These are phyloP conservation scores for Keiferia lycopersicella DNA, from an alignment of 2,888 invertebrate species.

Conservation along the genomic window DNA sequence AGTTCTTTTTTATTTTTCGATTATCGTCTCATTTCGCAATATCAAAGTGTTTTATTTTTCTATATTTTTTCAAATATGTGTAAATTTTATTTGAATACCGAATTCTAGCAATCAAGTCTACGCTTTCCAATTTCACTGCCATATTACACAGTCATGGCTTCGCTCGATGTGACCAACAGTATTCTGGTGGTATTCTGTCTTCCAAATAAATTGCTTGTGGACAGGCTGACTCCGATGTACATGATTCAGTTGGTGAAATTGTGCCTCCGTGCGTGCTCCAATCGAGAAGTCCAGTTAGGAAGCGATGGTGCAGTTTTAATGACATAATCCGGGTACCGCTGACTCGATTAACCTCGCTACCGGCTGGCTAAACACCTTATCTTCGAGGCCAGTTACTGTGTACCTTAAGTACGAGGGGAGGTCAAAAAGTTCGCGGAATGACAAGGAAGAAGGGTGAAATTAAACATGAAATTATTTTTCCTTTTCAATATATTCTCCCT, in stretches of 20 bases:
- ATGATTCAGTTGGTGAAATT: constrained; percentile 17
- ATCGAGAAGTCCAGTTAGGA: constrained; percentile 58
- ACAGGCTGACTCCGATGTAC: constrained; percentile 13
- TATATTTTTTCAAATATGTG: not conserved
- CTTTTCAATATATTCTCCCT: too few species aligned
- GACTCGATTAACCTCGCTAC: constrained; percentile 70
- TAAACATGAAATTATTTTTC: too few species aligned
- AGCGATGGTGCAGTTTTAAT: constrained; percentile 74
- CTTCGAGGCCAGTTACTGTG: constrained; percentile 52
- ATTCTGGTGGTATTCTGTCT: not conserved
- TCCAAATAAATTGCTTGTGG: constrained; percentile 14
- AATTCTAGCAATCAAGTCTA: too few species aligned
- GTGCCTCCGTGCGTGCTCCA: not conserved
- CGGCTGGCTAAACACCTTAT: constrained; percentile 60
- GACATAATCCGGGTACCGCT: constrained; percentile 74
- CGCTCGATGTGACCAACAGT: not conserved
- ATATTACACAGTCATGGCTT: not conserved
- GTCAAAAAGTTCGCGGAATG: too few species aligned
- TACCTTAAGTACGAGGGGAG: constrained; percentile 30
- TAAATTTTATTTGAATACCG: too few species aligned
- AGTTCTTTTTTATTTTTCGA: not conserved
- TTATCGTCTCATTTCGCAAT: not conserved
- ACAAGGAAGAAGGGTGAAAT: too few species aligned
- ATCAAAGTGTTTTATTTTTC: not conserved
- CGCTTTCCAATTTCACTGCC: not conserved